Evolutionary conservation across 2,888 invertebrate genomes (phyloP).

Genomic region (Drosophila cyrtoloma): DNA sequence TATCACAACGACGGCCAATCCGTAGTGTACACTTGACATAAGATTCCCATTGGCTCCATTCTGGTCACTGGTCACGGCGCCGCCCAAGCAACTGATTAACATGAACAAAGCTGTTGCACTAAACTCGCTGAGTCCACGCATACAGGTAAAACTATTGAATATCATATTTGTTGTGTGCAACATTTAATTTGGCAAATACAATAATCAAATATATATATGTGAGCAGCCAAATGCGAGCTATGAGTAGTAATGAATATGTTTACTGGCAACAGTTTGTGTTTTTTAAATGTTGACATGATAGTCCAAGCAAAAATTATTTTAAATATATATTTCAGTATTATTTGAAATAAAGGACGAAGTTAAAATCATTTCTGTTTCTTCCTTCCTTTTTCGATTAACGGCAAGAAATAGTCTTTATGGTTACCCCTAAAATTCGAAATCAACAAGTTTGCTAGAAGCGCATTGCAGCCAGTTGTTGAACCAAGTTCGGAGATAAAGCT

Average conservation of each 20-base stretch:
- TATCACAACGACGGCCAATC: constrained; percentile 52
- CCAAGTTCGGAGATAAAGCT: not conserved
- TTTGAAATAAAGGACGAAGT: not conserved
- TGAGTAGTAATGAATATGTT: not conserved
- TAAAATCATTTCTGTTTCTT: not conserved
- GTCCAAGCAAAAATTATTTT: not conserved
- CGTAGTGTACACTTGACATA: constrained; percentile 45
- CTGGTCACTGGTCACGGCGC: not conserved
- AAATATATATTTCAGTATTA: not conserved
- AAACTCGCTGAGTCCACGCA: constrained; percentile 58
- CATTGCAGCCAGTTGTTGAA: not conserved
- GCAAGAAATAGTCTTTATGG: constrained; percentile 5
- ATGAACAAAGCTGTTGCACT: constrained; percentile 47
- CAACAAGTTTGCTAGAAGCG: not conserved
- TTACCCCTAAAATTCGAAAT: constrained; percentile 17
- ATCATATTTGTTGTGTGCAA: constrained; percentile 31
- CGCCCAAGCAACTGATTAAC: constrained; percentile 56
- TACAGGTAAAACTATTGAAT: constrained; percentile 13
- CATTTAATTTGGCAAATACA: constrained; percentile 34
- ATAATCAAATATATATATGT: not conserved
- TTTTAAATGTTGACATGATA: constrained; percentile 7
- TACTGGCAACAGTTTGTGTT: not conserved
- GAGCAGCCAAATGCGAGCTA: constrained; percentile 1
- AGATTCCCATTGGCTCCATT: constrained; percentile 11
- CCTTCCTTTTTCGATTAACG: not conserved